Evolutionary conservation across 2,113 vertebrate genomes (phyloP), one percentile per base, ranked within the genome.

Genomic region (Prunella himalayana): DNA sequence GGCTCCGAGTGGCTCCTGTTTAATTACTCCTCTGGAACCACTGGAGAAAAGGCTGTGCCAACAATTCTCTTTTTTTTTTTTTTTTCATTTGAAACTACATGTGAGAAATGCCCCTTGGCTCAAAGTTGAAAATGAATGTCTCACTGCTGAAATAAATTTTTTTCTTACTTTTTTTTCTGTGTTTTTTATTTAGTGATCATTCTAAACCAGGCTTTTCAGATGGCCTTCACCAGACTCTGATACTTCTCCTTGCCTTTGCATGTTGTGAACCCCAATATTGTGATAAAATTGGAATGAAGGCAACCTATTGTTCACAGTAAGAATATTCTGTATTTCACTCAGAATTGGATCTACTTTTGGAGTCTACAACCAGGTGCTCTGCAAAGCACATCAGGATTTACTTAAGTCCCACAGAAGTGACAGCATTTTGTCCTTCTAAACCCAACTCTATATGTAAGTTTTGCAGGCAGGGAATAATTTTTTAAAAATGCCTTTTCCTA

Each of bases 31-130:
- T 78, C 86, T 95, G 89, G 84, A 96, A 76, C 73, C 2, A 2
- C 68, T 93, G 63, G 14, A 91, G 90, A 27, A 70, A 86, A 83
- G 25, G 11, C 51, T 64, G 47, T 83, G 90, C 95, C 94, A 95
- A 59, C 39, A 35, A 42, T 56, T 77, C n/a, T 41, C 28, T 33
- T 39, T 72, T 35, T 61, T 63, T 65, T 50, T 35, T 59, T 57
- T 54, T 57, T 44, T 68, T 79, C 10, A 33, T 69, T 94, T 95
- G 61, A 88, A 95, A 73, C 30, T 66, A 42, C 68, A 51, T 81
- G 39, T 92, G 72, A 91, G 79, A 94, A 87, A 91, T 95, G 53
- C 61, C 91, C 57, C 61, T 87, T 92, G 94, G 91, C 81, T 94
- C 49, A 76, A 2, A 61, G 78, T 53, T 85, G 70, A 89, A 86